phyloP scores from a whole-genome alignment of 2,797 vertebrate species.

The Liparis tanakae region DNA sequence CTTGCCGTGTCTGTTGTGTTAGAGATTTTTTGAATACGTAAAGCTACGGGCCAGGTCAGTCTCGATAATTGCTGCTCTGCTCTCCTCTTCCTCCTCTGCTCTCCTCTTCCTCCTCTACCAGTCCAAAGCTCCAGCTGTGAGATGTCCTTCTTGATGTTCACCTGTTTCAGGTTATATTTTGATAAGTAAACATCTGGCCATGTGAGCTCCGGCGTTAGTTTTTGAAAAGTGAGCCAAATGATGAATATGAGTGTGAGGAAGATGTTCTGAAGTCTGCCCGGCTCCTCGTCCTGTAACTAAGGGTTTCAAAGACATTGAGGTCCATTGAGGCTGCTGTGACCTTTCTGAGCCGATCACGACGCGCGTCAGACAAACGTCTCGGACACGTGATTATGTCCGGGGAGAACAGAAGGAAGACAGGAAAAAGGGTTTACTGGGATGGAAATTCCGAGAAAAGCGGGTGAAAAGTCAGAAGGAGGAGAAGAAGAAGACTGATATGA shows the following conservation, averaged over 20 bases:
- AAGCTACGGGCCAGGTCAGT: no score
- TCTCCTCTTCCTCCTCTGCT: no score
- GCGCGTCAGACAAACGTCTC: not conserved
- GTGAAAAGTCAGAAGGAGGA: constrained; percentile 49
- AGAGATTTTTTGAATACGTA: not conserved
- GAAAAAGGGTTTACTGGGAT: constrained; percentile 24
- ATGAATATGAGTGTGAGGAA: not conserved
- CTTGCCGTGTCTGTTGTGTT: no score
- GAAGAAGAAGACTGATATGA: not conserved
- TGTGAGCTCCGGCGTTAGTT: not conserved
- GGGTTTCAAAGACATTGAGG: not conserved
- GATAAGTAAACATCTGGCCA: not conserved
- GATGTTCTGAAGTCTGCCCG: not conserved
- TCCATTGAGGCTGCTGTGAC: not conserved
- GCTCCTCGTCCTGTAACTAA: not conserved
- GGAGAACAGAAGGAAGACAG: constrained; percentile 7
- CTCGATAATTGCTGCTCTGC: no score
- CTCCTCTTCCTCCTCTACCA: no score
- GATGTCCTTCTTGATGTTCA: not conserved
- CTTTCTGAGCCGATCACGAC: constrained; percentile 18
- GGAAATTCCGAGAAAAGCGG: constrained; percentile 36
- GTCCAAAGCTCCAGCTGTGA: constrained; percentile 2
- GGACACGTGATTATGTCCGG: constrained; percentile 4
- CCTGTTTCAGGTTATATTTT: not conserved
- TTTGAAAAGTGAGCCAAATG: not conserved